phyloP scores from a whole-genome alignment of 1,140 invertebrate species.

The Lepidotrigona ventralis region DNA sequence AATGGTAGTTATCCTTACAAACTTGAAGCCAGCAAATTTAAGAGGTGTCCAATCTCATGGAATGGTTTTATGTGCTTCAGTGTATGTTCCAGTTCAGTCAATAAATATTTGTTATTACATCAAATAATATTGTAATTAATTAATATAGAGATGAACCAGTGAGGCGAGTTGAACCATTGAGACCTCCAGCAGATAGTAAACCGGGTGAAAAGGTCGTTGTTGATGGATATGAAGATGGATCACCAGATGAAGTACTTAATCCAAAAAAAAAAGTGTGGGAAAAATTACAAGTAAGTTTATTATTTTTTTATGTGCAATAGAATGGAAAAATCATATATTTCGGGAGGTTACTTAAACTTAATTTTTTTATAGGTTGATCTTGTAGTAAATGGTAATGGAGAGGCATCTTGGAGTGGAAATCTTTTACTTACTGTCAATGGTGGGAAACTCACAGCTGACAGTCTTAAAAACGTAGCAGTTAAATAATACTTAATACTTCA shows the following conservation, averaged over 20 bases:
- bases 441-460: slow-evolving; percentile 84
- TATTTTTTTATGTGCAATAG: neutral
- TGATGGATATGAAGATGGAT: slow-evolving; percentile 90
- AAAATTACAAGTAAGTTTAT: slow-evolving; percentile 84
- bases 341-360: slow-evolving; percentile 13
- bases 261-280: slow-evolving; percentile 99
- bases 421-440: slow-evolving; percentile 86
- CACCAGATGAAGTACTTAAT: slow-evolving; percentile 93
- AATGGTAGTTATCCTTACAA: slow-evolving; percentile 94
- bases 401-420: slow-evolving; percentile 92
- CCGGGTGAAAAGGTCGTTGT: slow-evolving; percentile 91
- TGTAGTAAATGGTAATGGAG: slow-evolving; percentile 86
- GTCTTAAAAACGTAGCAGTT: slow-evolving; percentile 88
- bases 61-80: slow-evolving; percentile 95
- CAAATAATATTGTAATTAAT: slow-evolving; percentile 43
- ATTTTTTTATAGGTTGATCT: slow-evolving; percentile 84
- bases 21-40: slow-evolving; percentile 96
- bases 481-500: slow-evolving; percentile 81
- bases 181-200: slow-evolving; percentile 85
- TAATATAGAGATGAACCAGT: slow-evolving; percentile 83
- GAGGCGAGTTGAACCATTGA: slow-evolving; percentile 91
- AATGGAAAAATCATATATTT: neutral
- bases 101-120: slow-evolving; percentile 8
- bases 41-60: slow-evolving; percentile 93
- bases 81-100: slow-evolving; percentile 80